Conservation (phyloP, 1,140 invertebrate genomes). For the Augochlora pura region DNA sequence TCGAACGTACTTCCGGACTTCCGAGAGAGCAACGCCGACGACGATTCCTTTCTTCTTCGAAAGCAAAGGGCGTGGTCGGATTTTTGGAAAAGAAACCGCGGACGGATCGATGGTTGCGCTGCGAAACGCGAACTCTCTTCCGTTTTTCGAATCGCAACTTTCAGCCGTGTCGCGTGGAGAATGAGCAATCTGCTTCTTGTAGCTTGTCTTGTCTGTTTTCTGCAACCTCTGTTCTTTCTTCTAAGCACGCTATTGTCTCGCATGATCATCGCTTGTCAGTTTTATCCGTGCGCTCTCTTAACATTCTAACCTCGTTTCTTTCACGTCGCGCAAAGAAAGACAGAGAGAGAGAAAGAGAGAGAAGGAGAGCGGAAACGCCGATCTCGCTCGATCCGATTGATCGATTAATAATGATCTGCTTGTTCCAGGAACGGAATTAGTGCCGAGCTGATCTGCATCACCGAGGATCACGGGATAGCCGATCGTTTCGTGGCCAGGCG, state of each 20-base stretch:
- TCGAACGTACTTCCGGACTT: neutral
- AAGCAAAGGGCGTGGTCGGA: neutral
- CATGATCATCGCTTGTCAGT: neutral
- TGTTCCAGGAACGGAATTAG: conserved; percentile 78
- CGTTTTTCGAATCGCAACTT: too few relatives aligned
- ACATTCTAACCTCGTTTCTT: neutral
- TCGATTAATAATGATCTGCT: neutral
- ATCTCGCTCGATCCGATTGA: neutral
- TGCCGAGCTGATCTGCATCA: conserved; percentile 72
- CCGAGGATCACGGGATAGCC: conserved; percentile 48
- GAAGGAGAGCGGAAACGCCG: neutral
- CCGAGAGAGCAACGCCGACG: too few relatives aligned
- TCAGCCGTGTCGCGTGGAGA: too few relatives aligned
- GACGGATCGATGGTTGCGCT: neutral
- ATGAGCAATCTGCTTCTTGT: too few relatives aligned
- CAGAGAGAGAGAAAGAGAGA: too few relatives aligned
- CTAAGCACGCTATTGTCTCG: neutral
- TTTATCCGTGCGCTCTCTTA: neutral
- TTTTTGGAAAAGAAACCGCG: neutral
- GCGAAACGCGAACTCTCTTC: too few relatives aligned
- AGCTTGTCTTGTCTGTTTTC: neutral
- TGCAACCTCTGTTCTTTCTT: neutral
- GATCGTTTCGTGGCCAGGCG: conserved; percentile 36
- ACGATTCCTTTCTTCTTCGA: neutral
- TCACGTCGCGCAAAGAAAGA: neutral